Evolutionary conservation across 2,888 invertebrate genomes (phyloP).

Genomic region (Adineta ricciae): DNA sequence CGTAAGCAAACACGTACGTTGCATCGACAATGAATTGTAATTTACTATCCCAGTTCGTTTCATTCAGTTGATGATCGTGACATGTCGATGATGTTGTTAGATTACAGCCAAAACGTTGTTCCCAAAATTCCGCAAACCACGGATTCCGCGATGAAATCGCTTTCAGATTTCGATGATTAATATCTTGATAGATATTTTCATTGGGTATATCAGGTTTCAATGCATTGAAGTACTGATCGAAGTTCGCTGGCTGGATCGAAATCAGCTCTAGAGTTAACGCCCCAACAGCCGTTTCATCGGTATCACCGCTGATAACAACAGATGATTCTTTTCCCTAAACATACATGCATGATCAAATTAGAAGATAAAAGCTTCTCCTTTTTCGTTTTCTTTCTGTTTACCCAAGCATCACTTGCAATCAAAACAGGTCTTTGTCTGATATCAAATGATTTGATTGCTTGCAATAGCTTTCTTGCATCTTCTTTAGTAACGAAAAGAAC

Average conservation of each 20-base stretch:
- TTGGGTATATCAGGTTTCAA: constrained; percentile 53
- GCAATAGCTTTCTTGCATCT: constrained; percentile 60
- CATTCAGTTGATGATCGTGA: background rate
- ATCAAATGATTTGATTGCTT: constrained; percentile 56
- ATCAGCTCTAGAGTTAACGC: constrained; percentile 66
- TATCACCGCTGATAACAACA: constrained; percentile 55
- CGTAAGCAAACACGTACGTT: constrained; percentile 62
- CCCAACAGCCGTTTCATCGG: constrained; percentile 62
- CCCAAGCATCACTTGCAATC: constrained; percentile 61
- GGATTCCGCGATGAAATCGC: constrained; percentile 51
- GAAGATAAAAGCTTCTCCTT: background rate
- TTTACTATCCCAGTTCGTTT: constrained; percentile 50
- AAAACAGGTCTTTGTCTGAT: constrained; percentile 54
- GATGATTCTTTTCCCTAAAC: constrained; percentile 58
- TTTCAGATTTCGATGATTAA: constrained; percentile 62
- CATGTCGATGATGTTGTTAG: constrained; percentile 11
- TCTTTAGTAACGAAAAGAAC: constrained; percentile 65
- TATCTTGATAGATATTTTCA: constrained; percentile 57
- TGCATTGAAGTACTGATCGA: constrained; percentile 59
- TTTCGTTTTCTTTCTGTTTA: constrained; percentile 39
- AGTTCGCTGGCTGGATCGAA: constrained; percentile 58
- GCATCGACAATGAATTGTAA: constrained; percentile 64
- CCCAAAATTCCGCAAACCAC: constrained; percentile 49
- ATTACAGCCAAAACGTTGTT: constrained; percentile 43
- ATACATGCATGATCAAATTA: background rate